Base-by-base conservation (phyloP, 2,888 invertebrate genomes). In the Ptychoptera albimana region DNA sequence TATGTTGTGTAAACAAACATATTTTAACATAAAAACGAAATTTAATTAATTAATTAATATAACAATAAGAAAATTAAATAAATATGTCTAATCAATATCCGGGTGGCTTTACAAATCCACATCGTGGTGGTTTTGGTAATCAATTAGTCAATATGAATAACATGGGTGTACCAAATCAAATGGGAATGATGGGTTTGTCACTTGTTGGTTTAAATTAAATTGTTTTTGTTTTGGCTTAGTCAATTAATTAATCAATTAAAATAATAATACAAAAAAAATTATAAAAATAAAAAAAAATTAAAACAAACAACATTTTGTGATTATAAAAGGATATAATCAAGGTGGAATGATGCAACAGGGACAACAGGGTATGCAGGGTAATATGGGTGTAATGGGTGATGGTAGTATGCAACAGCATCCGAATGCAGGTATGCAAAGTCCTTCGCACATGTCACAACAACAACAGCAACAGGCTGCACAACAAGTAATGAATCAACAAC, bases 121-220 rank as follows among this genome's bases (percentile, higher is more conserved):
- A 59, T 49, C 54, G 57, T 3, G 56, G 52, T 2, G 56, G 54
- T 40, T 57, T 57, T 37, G 52, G 52, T 37, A 54, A 54, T 42
- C 55, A 52, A 45, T 54, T 55, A 44, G 54, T 54, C 29, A 53
- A 52, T 45, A 34, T 34, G 16, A 53, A 53, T 50, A 53, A 53
- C 44, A 52, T 54, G 52, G 51, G 51, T 8, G 35, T 38, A 37
- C 23, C 51, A 49, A 39, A 54, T 50, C 44, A 52, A 52, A 49
- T 52, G 49, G 49, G 49, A 1, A 52, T 53, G 52, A 50, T 54
- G 50, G 53, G 52, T 36, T 12, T 13, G 36, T 13, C 8, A 13
- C 12, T 5, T 36, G 3, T 23, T 23, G 23, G 7, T 23, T 3
- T 5, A 23, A 23, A 23, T 23, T 7, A 23, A 3, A 23, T 23